These are phyloP conservation scores for Dicrurus megarhynchus DNA, from an alignment of 2,113 vertebrate genomes.

Conservation along the genomic window DNA sequence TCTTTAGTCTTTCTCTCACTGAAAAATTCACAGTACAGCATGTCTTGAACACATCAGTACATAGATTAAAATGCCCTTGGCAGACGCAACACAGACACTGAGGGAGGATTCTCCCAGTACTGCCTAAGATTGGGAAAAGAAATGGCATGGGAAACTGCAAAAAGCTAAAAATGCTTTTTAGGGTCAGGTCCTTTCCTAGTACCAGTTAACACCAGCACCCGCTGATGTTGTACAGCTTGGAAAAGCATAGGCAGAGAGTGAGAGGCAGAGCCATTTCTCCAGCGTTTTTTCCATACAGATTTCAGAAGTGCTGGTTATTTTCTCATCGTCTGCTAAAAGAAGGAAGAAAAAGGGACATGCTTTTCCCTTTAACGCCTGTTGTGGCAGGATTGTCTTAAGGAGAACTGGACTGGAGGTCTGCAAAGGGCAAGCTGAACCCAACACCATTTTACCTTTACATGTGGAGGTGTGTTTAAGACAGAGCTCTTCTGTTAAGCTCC, in stretches of 20 bases:
- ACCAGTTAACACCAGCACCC: neutral
- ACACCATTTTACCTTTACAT: neutral
- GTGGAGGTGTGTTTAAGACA: slow-evolving; percentile 19
- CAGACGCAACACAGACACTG: neutral
- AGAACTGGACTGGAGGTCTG: neutral
- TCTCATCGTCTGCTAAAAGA: neutral
- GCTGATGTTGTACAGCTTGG: neutral
- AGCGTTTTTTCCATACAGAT: neutral
- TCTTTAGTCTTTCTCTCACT: neutral
- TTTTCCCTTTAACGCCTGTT: neutral
- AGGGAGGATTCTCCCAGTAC: neutral
- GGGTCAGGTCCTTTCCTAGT: neutral
- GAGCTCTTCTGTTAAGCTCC: slow-evolving; percentile 16
- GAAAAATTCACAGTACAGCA: neutral
- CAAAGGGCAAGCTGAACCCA: neutral
- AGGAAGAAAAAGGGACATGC: neutral
- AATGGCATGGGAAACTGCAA: neutral
- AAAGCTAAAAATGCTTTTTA: neutral
- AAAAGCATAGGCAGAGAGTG: neutral
- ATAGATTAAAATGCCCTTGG: neutral
- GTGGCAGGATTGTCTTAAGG: neutral
- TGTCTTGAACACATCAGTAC: neutral
- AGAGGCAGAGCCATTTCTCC: neutral
- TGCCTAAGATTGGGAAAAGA: neutral
- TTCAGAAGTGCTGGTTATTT: neutral